Evolutionary conservation across 1,140 invertebrate genomes (phyloP).

Genomic region (Gonioctena quinquepunctata): DNA sequence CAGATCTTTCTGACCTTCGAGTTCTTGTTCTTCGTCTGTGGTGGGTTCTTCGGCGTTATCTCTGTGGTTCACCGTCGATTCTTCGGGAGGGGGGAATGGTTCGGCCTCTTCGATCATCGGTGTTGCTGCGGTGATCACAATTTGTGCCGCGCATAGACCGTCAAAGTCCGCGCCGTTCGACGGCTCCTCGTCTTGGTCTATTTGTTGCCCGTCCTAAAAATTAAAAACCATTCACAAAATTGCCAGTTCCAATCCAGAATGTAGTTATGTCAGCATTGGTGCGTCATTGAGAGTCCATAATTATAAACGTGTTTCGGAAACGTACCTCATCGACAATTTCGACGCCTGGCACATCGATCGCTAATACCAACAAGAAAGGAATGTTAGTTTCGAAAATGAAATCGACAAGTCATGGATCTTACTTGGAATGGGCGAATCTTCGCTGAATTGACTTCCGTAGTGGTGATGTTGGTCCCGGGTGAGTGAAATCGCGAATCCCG

Average conservation of each 20-base stretch:
- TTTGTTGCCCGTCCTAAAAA: conserved; percentile 28
- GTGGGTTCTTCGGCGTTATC: neutral
- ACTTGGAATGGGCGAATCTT: conserved; percentile 42
- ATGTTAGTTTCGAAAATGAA: neutral
- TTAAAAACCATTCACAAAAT: too few relatives aligned
- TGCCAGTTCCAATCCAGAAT: too few relatives aligned
- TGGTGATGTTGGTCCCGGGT: conserved; percentile 72
- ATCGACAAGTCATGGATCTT: conserved; percentile 26
- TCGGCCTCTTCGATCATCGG: conserved; percentile 82
- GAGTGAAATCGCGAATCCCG: conserved; percentile 72
- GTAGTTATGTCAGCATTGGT: too few relatives aligned
- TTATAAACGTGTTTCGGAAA: neutral
- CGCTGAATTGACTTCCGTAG: conserved; percentile 72
- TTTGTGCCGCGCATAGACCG: conserved; percentile 78
- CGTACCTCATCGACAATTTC: conserved; percentile 52
- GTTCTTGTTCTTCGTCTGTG: conserved; percentile 7
- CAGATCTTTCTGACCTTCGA: neutral
- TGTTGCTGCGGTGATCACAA: conserved; percentile 86
- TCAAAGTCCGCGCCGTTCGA: conserved; percentile 40
- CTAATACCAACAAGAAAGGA: conserved; percentile 42
- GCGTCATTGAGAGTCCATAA: neutral
- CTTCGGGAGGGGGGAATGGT: conserved; percentile 64
- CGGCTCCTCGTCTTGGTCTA: conserved; percentile 8
- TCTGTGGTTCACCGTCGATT: conserved; percentile 55
- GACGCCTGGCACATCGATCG: conserved; percentile 51